A percentile compares a stretch with the other conserved stretches of the same genome.
Conservation (phyloP, 1,140 invertebrate genomes). For the Periplaneta americana region DNA sequence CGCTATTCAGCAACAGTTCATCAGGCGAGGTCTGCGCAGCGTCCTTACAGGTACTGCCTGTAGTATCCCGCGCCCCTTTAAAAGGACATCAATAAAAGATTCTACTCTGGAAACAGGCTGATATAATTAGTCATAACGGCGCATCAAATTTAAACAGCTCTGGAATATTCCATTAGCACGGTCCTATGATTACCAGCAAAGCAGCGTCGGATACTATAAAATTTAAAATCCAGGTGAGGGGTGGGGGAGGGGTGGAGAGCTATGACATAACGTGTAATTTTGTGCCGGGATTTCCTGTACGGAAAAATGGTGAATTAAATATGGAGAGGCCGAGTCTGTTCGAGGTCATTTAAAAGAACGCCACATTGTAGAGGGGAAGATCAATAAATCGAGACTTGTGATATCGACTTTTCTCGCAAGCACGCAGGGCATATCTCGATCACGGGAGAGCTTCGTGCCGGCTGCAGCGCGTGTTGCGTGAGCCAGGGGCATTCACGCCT, state of each 20-base stretch:
- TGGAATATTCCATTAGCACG: background rate
- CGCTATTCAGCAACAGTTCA: too few species aligned
- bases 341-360: background rate
- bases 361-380: background rate
- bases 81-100: too few species aligned
- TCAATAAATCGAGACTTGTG: background rate
- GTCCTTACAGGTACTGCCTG: too few species aligned
- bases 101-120: background rate
- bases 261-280: background rate
- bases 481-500: background rate
- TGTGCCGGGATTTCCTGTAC: too few species aligned
- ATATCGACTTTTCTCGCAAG: background rate
- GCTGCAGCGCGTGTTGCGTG: background rate
- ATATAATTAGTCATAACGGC: background rate
- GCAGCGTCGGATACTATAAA: background rate
- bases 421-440: background rate
- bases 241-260: too few species aligned
- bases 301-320: background rate
- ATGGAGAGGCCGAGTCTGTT: too few species aligned
- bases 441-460: background rate
- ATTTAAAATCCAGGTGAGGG: background rate
- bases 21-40: too few species aligned
- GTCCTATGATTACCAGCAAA: background rate
- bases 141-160: background rate
- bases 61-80: too few species aligned